These are phyloP conservation scores for Drosophila aff. DNA, from an alignment of 1,140 invertebrate species.

Conservation along the genomic window DNA sequence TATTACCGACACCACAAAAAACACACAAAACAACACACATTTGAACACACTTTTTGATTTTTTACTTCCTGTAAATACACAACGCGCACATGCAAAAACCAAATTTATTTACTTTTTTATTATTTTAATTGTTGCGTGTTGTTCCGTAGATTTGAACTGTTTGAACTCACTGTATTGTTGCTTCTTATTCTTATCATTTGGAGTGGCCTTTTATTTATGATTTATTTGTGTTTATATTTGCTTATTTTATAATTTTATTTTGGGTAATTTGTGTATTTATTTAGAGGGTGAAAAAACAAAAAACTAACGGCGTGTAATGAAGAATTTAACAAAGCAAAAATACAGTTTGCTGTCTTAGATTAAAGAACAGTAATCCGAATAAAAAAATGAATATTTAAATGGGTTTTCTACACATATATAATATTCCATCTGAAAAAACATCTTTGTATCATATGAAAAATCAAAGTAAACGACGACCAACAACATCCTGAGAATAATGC, in stretches of 20 bases:
- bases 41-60: slow-evolving; percentile 12
- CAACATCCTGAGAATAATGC: slow-evolving; percentile 37
- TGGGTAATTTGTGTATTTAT: slow-evolving; percentile 1
- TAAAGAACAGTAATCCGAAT: neutral
- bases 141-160: slow-evolving; percentile 47
- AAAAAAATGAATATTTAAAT: slow-evolving; percentile 5
- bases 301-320: slow-evolving; percentile 12
- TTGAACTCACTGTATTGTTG: slow-evolving; percentile 21
- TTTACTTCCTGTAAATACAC: slow-evolving; percentile 54
- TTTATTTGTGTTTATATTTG: slow-evolving; percentile 18
- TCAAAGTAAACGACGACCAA: slow-evolving; percentile 18
- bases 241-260: slow-evolving; percentile 20
- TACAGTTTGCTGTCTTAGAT: neutral
- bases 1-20: neutral
- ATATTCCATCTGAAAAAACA: slow-evolving; percentile 7
- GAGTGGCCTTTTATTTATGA: slow-evolving; percentile 9
- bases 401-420: slow-evolving; percentile 14
- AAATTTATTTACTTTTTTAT: neutral
- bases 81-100: slow-evolving; percentile 6
- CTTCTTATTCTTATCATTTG: neutral
- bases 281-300: slow-evolving; percentile 4
- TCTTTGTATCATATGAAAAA: slow-evolving; percentile 24
- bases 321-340: neutral
- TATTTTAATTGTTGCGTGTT: slow-evolving; percentile 53
- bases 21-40: slow-evolving; percentile 5